Percentiles rank a stretch among this genome's conserved stretches.
Evolutionary conservation across 1,140 invertebrate species (phyloP).

Genomic region (Araneus ventricosus): DNA sequence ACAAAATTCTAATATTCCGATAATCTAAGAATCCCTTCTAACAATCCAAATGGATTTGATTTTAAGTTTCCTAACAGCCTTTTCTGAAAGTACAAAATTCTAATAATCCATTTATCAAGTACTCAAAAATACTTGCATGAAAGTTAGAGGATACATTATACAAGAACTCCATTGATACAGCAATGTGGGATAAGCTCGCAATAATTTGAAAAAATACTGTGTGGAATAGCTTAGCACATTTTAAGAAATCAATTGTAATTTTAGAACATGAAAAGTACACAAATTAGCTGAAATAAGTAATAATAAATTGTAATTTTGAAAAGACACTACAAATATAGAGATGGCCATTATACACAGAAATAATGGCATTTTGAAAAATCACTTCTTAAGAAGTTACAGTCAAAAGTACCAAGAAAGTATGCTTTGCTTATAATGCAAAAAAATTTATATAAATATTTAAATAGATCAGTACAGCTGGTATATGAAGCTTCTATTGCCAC

Average conservation of each 20-base stretch:
- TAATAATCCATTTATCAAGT: slow-evolving; percentile 23
- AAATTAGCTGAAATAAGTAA: slow-evolving; percentile 12
- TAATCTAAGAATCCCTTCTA: background rate
- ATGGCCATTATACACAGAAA: too few relatives aligned
- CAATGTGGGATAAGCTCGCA: slow-evolving; percentile 62
- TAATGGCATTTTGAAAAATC: too few relatives aligned
- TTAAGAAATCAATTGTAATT: background rate
- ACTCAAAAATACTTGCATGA: slow-evolving; percentile 25
- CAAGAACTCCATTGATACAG: background rate
- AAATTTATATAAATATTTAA: too few relatives aligned
- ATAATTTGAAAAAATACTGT: slow-evolving; percentile 67
- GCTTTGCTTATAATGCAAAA: too few relatives aligned
- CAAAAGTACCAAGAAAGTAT: too few relatives aligned
- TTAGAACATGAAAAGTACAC: slow-evolving; percentile 20
- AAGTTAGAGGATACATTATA: background rate
- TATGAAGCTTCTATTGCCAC: too few relatives aligned
- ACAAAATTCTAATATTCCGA: slow-evolving; percentile 12
- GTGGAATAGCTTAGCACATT: slow-evolving; percentile 11
- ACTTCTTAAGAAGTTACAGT: too few relatives aligned
- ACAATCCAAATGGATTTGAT: background rate
- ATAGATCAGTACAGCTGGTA: too few relatives aligned
- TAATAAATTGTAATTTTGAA: background rate
- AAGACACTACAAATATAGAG: background rate
- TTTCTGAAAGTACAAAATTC: slow-evolving; percentile 5
- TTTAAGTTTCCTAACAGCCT: background rate